These are phyloP conservation scores for Agriopis leucophaearia DNA, from an alignment of 2,888 invertebrate species.

Conservation along the genomic window DNA sequence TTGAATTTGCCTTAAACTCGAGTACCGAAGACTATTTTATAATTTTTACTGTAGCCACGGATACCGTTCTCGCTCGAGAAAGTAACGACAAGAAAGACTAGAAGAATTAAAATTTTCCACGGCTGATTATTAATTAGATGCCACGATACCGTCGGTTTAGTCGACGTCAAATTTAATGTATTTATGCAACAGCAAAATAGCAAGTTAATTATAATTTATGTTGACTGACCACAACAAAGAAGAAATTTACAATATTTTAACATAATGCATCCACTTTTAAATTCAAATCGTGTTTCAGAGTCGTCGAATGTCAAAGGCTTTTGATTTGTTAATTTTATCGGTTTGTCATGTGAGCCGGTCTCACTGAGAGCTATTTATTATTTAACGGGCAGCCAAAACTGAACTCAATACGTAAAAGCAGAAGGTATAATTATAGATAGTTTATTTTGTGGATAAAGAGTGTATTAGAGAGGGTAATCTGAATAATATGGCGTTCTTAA, in stretches of 20 bases:
- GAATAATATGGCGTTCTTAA: too few relatives aligned
- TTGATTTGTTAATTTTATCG: constrained; percentile 15
- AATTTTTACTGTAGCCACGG: too few relatives aligned
- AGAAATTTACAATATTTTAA: constrained; percentile 17
- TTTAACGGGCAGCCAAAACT: not conserved
- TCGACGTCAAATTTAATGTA: not conserved
- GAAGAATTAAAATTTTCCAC: too few relatives aligned
- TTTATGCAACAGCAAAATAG: not conserved
- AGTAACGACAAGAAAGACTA: too few relatives aligned
- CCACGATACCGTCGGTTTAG: too few relatives aligned
- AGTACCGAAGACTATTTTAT: too few relatives aligned
- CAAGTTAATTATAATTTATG: not conserved
- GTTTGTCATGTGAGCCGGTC: constrained; percentile 4
- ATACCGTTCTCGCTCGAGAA: too few relatives aligned
- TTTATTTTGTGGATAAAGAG: too few relatives aligned
- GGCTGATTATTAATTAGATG: too few relatives aligned
- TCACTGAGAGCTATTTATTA: not conserved
- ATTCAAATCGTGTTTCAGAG: constrained; percentile 6
- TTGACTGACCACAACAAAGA: constrained; percentile 42
- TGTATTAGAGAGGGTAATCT: too few relatives aligned
- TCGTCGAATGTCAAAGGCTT: constrained; percentile 12
- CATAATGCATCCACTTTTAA: constrained; percentile 14
- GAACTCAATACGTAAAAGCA: not conserved
- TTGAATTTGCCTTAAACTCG: too few relatives aligned
- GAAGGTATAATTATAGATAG: too few relatives aligned